A percentile compares a stretch with the other conserved stretches of the same genome.
Evolutionary conservation across 2,888 invertebrate genomes (phyloP).

Genomic region (Flabesymbios commensalis): DNA sequence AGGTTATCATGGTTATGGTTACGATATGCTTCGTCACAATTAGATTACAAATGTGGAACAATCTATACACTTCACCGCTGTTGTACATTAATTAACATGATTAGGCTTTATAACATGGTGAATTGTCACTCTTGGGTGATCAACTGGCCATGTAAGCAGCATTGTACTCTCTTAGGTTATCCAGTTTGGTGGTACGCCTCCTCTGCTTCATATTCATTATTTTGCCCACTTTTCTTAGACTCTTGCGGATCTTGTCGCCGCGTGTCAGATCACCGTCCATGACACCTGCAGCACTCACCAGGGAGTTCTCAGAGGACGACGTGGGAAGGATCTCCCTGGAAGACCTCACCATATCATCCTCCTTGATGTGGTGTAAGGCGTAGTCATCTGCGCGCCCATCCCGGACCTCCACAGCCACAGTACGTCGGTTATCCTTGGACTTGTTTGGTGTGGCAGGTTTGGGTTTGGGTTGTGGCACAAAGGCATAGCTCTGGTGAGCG

Average conservation of each 20-base stretch:
- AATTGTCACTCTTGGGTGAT: too few species aligned
- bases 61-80: too few species aligned
- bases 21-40: too few species aligned
- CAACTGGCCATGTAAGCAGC: too few species aligned
- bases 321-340: constrained; percentile 8
- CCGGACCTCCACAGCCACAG: not conserved
- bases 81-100: too few species aligned
- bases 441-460: not conserved
- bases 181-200: not conserved
- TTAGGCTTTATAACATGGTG: too few species aligned
- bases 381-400: constrained; percentile 5
- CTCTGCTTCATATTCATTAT: constrained; percentile 10
- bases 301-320: constrained; percentile 27
- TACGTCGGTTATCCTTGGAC: not conserved
- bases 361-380: not conserved
- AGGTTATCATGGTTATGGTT: too few species aligned
- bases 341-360: constrained; percentile 1
- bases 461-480: not conserved
- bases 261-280: constrained; percentile 27
- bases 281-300: constrained; percentile 8
- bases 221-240: constrained; percentile 32
- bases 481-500: not conserved
- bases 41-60: too few species aligned
- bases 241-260: constrained; percentile 33
- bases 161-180: not conserved